Percentiles rank a stretch among this genome's conserved stretches.
phyloP scores from a whole-genome alignment of 2,113 vertebrate genomes.

The Lophotis ruficrista region DNA sequence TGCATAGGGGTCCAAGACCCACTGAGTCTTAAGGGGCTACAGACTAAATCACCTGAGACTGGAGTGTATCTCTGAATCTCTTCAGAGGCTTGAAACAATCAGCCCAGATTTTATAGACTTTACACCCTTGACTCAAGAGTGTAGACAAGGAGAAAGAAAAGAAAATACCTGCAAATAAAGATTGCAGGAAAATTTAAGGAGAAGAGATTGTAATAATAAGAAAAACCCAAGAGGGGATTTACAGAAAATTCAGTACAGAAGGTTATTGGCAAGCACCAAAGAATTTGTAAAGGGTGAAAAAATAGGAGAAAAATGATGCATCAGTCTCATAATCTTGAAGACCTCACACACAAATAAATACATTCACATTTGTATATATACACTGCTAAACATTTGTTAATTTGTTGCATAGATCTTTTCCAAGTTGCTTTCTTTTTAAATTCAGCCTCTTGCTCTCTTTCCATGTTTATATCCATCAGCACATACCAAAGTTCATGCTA shows the following conservation, averaged over 20 bases:
- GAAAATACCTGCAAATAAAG: background rate
- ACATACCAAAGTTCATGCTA: background rate
- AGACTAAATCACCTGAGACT: background rate
- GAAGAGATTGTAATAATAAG: background rate
- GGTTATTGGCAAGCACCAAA: background rate
- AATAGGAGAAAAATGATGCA: background rate
- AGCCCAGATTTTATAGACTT: background rate
- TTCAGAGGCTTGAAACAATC: background rate
- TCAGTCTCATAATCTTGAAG: background rate
- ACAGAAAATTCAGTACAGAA: background rate
- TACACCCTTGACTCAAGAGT: background rate
- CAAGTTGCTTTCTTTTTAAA: background rate
- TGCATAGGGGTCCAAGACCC: accelerated
- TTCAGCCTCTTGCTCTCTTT: background rate
- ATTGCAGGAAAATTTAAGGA: background rate
- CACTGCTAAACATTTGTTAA: background rate
- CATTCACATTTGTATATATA: background rate
- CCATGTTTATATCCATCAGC: background rate
- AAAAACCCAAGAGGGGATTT: background rate
- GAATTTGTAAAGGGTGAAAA: background rate
- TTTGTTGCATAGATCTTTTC: background rate
- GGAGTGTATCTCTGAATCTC: background rate
- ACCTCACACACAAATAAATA: background rate
- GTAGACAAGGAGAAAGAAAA: background rate
- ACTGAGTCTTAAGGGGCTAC: background rate